phyloP scores from a whole-genome alignment of 2,113 vertebrate genomes.

The Colossoma macropomum region DNA sequence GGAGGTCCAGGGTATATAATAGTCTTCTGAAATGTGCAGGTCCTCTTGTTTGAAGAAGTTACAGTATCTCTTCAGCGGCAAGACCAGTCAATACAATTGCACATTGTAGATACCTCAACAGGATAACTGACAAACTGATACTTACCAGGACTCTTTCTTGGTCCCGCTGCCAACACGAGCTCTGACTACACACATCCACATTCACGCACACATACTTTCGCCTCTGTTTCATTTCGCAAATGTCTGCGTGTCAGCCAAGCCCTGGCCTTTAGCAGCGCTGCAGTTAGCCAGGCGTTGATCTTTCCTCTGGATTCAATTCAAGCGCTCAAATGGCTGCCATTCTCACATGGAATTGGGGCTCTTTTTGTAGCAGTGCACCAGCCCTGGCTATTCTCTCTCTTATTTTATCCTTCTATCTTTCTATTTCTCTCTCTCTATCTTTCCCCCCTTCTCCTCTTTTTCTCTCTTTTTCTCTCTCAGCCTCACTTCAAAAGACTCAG shows the following conservation, averaged over 20 bases:
- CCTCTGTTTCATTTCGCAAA: constrained; percentile 66
- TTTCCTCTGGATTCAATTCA: constrained; percentile 72
- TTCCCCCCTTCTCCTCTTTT: not conserved
- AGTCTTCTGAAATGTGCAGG: constrained; percentile 17
- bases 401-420: constrained; percentile 18
- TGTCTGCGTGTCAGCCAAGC: constrained; percentile 62
- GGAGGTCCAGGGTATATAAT: constrained; percentile 64
- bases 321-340: constrained; percentile 67
- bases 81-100: constrained; percentile 11
- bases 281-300: constrained; percentile 72
- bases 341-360: constrained; percentile 67
- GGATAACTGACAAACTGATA: constrained; percentile 51
- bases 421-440: constrained; percentile 3
- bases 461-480: constrained; percentile 11
- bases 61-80: not conserved
- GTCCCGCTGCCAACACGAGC: not conserved
- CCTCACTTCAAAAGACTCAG: constrained; percentile 6
- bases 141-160: constrained; percentile 41
- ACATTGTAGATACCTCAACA: constrained; percentile 50
- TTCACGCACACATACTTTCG: constrained; percentile 51
- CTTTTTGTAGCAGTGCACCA: constrained; percentile 63
- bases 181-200: constrained; percentile 2
- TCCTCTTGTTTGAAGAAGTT: constrained; percentile 10
- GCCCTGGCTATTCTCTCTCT: constrained; percentile 59
- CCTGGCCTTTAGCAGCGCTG: constrained; percentile 70